phyloP scores from a whole-genome alignment of 92 coral and sea anemone genomes.

The Parazoanthus atlanticus region DNA sequence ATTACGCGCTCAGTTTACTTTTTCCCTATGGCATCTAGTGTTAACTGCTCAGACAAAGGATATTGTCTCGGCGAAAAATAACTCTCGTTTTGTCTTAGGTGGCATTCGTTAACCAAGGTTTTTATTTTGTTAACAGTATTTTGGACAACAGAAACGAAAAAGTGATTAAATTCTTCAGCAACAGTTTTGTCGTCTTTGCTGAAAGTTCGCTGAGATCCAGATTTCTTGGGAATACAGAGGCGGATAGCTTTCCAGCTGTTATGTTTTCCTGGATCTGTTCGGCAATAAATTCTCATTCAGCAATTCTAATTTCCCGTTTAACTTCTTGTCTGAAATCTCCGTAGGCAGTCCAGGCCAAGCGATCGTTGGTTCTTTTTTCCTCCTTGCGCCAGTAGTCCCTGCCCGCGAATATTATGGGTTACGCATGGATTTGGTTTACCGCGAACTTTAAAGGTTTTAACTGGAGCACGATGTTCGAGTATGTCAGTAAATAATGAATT shows the following conservation, averaged over 20 bases:
- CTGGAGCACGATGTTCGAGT: conserved; percentile 61
- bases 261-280: conserved; percentile 35
- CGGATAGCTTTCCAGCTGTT: conserved; percentile 57
- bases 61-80: background rate
- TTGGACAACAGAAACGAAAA: background rate
- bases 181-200: background rate
- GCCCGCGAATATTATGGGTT: conserved; percentile 26
- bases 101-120: background rate
- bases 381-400: conserved; percentile 50
- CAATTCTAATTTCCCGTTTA: conserved; percentile 43
- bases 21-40: no score
- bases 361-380: conserved; percentile 21
- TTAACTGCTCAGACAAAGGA: no score
- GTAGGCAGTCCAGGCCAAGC: conserved; percentile 51
- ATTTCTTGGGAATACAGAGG: conserved; percentile 40
- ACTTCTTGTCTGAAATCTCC: conserved; percentile 37
- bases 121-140: background rate
- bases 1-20: no score
- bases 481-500: conserved; percentile 42
- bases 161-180: background rate
- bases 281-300: conserved; percentile 49
- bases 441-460: conserved; percentile 17
- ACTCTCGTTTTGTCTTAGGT: conserved; percentile 6
- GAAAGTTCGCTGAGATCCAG: conserved; percentile 28
- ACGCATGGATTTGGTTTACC: conserved; percentile 38